phyloP scores from a whole-genome alignment of 37 sponge, comb jelly and placozoan species.

The Chondrosia reniformis region DNA sequence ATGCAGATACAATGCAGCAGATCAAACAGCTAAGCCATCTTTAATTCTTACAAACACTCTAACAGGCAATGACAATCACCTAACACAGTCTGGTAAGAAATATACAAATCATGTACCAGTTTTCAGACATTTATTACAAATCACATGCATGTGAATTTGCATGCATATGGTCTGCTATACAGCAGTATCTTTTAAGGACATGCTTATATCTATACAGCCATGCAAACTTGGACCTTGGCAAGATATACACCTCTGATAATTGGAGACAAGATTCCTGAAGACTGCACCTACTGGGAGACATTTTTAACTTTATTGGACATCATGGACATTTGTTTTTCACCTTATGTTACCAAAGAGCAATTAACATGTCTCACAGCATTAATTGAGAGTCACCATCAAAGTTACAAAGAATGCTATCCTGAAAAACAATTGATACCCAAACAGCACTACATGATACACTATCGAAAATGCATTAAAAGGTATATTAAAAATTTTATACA shows the following conservation, averaged over 20 bases:
- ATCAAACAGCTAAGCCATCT: constrained; percentile 31
- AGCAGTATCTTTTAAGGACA: neutral
- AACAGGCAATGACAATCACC: neutral
- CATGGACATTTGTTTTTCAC: constrained; percentile 51
- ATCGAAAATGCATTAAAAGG: constrained; percentile 37
- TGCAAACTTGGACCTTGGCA: constrained; percentile 58
- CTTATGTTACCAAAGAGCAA: neutral
- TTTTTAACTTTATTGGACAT: constrained; percentile 38
- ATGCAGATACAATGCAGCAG: constrained; percentile 26
- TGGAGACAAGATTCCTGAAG: constrained; percentile 40
- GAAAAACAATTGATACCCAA: constrained; percentile 47
- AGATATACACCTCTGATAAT: constrained; percentile 47
- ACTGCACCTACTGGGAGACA: constrained; percentile 41
- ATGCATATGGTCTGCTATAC: too few species aligned
- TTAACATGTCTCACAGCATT: constrained; percentile 12
- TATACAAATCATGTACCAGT: too few species aligned
- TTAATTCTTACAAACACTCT: neutral
- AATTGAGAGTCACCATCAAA: constrained; percentile 24
- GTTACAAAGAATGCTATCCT: constrained; percentile 48
- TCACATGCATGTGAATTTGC: too few species aligned
- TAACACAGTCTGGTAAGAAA: constrained; percentile 29
- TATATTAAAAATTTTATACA: too few species aligned
- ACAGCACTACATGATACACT: constrained; percentile 60
- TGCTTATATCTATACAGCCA: constrained; percentile 22
- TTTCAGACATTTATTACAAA: too few species aligned